Base-by-base conservation (phyloP, 2,797 vertebrate genomes). In the Acanthornis magna region DNA sequence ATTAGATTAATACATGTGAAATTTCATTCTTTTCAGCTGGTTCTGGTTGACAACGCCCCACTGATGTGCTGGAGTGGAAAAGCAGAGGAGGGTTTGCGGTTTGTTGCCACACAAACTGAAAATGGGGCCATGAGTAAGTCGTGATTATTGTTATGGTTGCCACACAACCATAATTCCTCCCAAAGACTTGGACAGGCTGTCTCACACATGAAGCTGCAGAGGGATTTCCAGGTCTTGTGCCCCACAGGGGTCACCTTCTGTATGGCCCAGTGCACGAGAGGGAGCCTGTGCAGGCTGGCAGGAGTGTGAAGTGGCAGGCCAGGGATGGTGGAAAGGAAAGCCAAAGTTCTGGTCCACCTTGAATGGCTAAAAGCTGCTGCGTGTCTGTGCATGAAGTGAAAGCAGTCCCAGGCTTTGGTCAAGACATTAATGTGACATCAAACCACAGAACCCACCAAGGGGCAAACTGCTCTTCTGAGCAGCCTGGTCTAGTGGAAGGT, bases 351-450 rank as follows among this genome's bases (percentile, higher is more conserved):
- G 29, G 20, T 62, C 20, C 18, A 34, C 30, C 48, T 8, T 43
- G 50, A 23, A 11, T 29, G 36, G 15, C 25, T 60, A 18, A 66
- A 80, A 67, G 10, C 45, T 67, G 4, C 10, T 62, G 12, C 7
- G 0, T 7, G 6, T n/a, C 53, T 55, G 43, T 50, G 45, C 40
- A 4, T 54, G 17, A 34, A 62, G 9, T 4, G 27, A 43, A 85
- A 60, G 7, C 25, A 51, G 23, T 40, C 7, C 13, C 36, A 43
- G 47, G 23, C 34, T 43, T 27, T 47, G 36, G 21, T 7, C 27
- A n/a, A 30, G 78, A 55, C 14, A 22, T 38, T 3, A 34, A 15
- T 0, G 0, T 12, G 16, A 7, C 38, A 4, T 40, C 66, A 67
- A 20, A 53, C 18, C 53, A 12, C 36, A 60, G 63, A 60, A 25